Evolutionary conservation across 2,888 invertebrate species (phyloP).

Genomic region (Leptinotarsa juncta): DNA sequence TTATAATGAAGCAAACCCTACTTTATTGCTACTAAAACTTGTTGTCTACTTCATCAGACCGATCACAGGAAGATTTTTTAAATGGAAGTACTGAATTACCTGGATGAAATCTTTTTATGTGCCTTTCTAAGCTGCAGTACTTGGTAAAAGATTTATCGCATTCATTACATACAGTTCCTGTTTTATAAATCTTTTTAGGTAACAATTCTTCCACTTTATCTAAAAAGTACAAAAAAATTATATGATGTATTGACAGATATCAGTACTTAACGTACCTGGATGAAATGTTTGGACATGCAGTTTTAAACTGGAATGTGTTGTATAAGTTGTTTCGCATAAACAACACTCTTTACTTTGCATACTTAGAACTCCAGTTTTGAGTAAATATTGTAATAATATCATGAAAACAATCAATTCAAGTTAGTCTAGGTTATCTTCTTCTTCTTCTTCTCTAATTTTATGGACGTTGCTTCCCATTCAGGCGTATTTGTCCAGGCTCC

Average conservation of each 20-base stretch:
- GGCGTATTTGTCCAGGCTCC: too few species aligned
- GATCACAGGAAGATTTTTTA: too few species aligned
- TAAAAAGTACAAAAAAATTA: neutral
- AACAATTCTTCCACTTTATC: neutral
- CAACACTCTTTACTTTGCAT: neutral
- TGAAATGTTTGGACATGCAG: slow-evolving; percentile 3
- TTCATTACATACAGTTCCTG: too few species aligned
- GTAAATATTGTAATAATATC: too few species aligned
- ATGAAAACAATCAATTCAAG: too few species aligned
- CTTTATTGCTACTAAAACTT: neutral
- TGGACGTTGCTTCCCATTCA: too few species aligned
- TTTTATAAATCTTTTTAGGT: neutral
- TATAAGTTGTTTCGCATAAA: neutral
- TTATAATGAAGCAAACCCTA: too few species aligned
- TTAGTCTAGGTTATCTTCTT: too few species aligned
- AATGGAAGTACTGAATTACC: neutral
- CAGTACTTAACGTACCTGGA: neutral
- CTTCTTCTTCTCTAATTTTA: too few species aligned
- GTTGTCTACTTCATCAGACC: neutral
- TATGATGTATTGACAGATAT: neutral
- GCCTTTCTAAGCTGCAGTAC: too few species aligned
- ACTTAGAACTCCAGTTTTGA: too few species aligned
- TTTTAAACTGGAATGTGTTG: neutral
- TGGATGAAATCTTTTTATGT: neutral
- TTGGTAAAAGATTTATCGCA: too few species aligned